Conservation (phyloP, 1,140 invertebrate genomes). For the Mesaphorura yosii region DNA sequence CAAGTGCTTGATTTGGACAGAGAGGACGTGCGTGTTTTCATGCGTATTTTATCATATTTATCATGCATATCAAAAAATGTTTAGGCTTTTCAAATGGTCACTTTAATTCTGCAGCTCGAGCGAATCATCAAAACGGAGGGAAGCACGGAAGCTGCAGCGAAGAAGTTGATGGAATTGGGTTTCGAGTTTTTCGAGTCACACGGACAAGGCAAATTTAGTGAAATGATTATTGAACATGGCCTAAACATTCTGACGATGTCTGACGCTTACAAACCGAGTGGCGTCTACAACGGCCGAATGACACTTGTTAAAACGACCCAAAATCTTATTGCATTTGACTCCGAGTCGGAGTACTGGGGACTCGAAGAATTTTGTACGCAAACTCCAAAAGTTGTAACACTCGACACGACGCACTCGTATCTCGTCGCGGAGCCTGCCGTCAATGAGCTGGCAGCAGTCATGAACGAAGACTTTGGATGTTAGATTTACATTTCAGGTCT, state of each 20-base stretch:
- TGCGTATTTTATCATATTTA: too few relatives aligned
- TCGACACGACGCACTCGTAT: constrained; percentile 4
- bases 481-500: too few relatives aligned
- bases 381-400: too few relatives aligned
- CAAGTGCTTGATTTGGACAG: neutral
- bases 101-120: neutral
- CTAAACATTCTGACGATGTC: neutral
- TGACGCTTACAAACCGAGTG: neutral
- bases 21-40: too few relatives aligned
- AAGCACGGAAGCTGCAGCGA: neutral
- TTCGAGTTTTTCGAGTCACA: neutral
- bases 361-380: too few relatives aligned
- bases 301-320: constrained; percentile 1
- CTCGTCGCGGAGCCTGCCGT: neutral
- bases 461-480: too few relatives aligned
- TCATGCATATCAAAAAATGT: too few relatives aligned
- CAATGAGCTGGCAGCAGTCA: neutral
- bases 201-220: neutral
- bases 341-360: neutral
- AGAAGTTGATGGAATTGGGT: neutral
- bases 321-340: neutral
- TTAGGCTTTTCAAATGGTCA: neutral
- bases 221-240: too few relatives aligned
- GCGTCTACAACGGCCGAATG: neutral
- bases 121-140: neutral